Evolutionary conservation across 2,113 vertebrate species (phyloP).

Genomic region (Struthidea cinerea): DNA sequence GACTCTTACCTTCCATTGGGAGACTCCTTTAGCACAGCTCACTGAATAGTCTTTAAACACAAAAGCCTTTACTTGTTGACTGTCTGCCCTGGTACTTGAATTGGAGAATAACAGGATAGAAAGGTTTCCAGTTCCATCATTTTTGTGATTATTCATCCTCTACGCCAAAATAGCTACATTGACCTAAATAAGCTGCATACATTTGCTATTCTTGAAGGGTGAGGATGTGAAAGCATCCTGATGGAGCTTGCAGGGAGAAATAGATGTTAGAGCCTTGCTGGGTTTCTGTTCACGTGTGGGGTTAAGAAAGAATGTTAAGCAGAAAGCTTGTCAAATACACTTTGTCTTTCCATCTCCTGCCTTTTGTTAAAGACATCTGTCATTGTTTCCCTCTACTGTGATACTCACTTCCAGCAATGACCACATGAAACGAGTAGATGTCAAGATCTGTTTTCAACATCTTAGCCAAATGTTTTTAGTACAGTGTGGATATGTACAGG

Average conservation of each 20-base stretch:
- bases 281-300: not conserved
- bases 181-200: constrained; percentile 25
- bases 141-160: not conserved
- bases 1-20: not conserved
- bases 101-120: not conserved
- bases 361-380: not conserved
- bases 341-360: not conserved
- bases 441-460: not conserved
- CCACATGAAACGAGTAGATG: not conserved
- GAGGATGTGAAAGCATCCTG: not conserved
- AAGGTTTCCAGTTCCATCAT: not conserved
- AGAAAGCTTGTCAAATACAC: not conserved
- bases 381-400: not conserved
- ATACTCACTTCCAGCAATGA: not conserved
- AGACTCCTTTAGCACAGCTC: not conserved
- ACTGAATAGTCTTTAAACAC: not conserved
- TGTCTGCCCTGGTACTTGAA: not conserved
- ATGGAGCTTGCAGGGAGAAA: not conserved
- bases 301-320: not conserved
- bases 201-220: not conserved
- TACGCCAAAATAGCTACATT: not conserved
- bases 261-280: not conserved
- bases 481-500: not conserved
- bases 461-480: not conserved
- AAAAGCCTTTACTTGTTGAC: not conserved